Conservation (phyloP, 2,113 vertebrate species). For the Ceuthmochares aereus region DNA sequence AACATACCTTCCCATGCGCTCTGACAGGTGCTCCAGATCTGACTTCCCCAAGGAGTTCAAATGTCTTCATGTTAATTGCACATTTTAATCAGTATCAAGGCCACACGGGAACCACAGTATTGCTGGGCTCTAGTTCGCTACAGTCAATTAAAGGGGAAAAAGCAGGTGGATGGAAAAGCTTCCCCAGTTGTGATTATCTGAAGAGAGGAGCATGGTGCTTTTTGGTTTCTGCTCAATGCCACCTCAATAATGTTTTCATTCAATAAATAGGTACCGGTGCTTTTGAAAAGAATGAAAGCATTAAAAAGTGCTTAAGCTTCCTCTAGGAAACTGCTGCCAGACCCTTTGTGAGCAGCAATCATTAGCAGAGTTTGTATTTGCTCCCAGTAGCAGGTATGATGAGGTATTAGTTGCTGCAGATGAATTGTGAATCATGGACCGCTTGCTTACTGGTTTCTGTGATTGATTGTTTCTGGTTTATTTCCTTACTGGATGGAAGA, state of each 20-base stretch:
- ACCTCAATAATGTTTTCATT: conserved; percentile 45
- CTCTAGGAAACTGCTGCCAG: conserved; percentile 44
- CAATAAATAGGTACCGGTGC: conserved; percentile 60
- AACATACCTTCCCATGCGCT: conserved; percentile 8
- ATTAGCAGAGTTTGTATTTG: conserved; percentile 40
- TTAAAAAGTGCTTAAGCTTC: conserved; percentile 55
- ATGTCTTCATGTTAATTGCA: conserved; percentile 39
- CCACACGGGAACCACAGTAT: conserved; percentile 50
- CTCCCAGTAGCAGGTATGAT: conserved; percentile 40
- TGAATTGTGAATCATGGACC: conserved; percentile 60
- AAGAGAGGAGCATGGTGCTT: conserved; percentile 29
- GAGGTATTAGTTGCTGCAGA: conserved; percentile 65
- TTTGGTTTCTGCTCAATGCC: conserved; percentile 59
- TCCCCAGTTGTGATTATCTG: conserved; percentile 45
- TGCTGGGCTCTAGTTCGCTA: conserved; percentile 60
- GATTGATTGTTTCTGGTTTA: conserved; percentile 12
- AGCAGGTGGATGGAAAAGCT: conserved; percentile 12
- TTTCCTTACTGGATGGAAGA: conserved; percentile 35
- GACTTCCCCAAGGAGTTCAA: conserved; percentile 36
- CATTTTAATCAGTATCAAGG: conserved; percentile 61
- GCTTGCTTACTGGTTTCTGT: conserved; percentile 17
- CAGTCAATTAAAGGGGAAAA: conserved; percentile 38
- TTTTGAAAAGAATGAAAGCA: conserved; percentile 54
- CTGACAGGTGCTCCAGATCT: conserved; percentile 38
- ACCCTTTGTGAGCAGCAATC: conserved; percentile 7